Base-by-base conservation (phyloP, 2,113 vertebrate species). In the Melanerpes aurifrons region DNA sequence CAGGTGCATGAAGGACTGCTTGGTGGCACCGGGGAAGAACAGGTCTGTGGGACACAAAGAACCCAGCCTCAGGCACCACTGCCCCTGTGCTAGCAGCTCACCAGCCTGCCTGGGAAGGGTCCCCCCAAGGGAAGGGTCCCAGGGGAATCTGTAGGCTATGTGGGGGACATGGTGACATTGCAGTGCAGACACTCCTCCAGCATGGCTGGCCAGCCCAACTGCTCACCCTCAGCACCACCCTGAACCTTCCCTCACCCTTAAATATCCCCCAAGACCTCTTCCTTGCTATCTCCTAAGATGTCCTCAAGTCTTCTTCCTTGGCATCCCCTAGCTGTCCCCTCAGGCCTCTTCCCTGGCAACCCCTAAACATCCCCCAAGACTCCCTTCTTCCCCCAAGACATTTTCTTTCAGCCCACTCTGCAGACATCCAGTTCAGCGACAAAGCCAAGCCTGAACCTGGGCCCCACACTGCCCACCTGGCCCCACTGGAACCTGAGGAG, bases 151-250 rank as follows among this genome's bases (percentile, higher is more conserved):
- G 17, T 15, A 4, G 3, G 17, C 6, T 7, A 48, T 0, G 0
- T 2, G 14, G 48, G 12, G 37, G 63, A 66, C 25, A 1, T 0
- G 1, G 25, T 1, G 4, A 9, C 48, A 19, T 4, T 0, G 0
- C 31, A 74, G 43, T 2, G 3, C 29, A 6, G 59, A 15, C 0
- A 5, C 6, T 56, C 12, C 16, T 70, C 37, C 58, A 1, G 2
- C 9, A 1, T 29, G 59, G 64, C 7, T 0, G 0, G 10, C 25
- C 31, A 0, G 0, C 0, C 2, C 1, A 2, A 18, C 4, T 0
- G 1, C 40, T 61, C 31, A 0, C 31, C 47, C 22, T 47, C 48
- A 4, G 53, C 16, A 28, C 9, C 12, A 1, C 10, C 76, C 59
- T 12, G 31, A 48, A 6, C 14, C 21, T 3, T 0, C 26, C 40